These are phyloP conservation scores for Tarsius wallacei DNA, from an alignment of 2,797 vertebrate species.

Conservation along the genomic window DNA sequence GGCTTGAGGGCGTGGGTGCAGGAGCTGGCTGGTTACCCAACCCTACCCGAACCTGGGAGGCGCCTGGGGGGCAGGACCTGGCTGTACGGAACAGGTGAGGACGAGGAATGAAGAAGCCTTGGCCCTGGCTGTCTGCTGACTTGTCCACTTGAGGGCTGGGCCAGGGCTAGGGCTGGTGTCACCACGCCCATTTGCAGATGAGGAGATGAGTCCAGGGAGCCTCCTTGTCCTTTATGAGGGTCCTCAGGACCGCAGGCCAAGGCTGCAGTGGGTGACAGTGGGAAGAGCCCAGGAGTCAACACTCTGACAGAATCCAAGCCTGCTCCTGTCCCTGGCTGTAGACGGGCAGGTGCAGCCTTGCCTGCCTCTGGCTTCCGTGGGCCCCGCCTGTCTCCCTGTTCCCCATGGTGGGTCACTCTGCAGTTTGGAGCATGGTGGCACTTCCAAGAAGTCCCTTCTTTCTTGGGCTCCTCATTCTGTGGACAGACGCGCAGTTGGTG, in stretches of 20 bases:
- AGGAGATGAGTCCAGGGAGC: background rate
- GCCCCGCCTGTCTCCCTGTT: background rate
- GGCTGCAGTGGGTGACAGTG: fast-evolving
- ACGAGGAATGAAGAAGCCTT: too few relatives aligned
- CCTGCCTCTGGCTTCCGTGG: too few relatives aligned
- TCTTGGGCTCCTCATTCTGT: fast-evolving
- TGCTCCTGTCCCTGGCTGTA: background rate
- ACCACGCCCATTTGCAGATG: fast-evolving
- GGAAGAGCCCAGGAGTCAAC: background rate
- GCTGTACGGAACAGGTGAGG: background rate
- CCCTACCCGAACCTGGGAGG: background rate
- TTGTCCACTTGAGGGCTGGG: fast-evolving
- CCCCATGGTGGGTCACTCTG: fast-evolving
- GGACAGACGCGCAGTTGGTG: fast-evolving
- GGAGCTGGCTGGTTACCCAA: background rate
- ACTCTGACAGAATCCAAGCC: background rate
- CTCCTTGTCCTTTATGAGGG: background rate
- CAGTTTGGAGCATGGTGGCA: too few relatives aligned
- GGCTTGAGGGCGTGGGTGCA: too few relatives aligned
- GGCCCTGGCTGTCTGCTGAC: background rate
- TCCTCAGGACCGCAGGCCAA: fast-evolving
- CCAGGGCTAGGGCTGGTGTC: fast-evolving
- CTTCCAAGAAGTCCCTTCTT: background rate
- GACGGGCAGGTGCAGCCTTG: fast-evolving
- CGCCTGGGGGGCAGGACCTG: too few relatives aligned